Base-by-base conservation (phyloP, 2,888 invertebrate species). In the Tubulanus polymorphus region DNA sequence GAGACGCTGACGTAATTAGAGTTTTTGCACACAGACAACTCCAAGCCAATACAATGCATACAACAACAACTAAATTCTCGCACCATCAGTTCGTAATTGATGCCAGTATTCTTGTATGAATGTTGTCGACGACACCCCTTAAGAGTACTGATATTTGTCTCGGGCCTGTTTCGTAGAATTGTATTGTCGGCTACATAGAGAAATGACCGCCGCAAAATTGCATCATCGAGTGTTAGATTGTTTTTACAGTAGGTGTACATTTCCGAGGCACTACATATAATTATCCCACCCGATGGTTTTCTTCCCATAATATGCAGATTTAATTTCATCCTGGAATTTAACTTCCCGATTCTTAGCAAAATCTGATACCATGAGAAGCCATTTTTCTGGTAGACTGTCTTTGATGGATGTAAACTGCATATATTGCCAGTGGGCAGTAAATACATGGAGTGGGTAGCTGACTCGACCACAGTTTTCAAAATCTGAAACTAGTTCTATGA, bases 301-400 rank as follows among this genome's bases (percentile, higher is more conserved):
- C 12, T 46, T 41, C 12, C 48, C 51, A 51, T 35, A 65, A 32
- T 30, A 63, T 5, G 56, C 57, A n/a, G 45, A 45, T 20, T 61
- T 57, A 8, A 55, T 55, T 53, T 63, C 61, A 41, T 57, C 48
- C 46, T 63, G 59, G 41, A 59, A 62, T 10, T 45, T 32, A 2
- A 56, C 28, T 37, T 54, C 41, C 3, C 62, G 28, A 35, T 63
- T 66, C 48, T 64, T 61, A 84, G 84, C 75, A 83, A 83, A 85
- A 87, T 86, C 67, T 90, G 82, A 47, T 10, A 63, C 59, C 41
- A 53, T 53, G 23, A 64, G 47, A 2, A 55, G 28, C 12, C 28
- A 46, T 3, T 45, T 37, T 18, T 37, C 32, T 27, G 60, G 60
- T n/a, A 63, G 25, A 10, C 56, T 52, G 5, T 27, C 37, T 53